phyloP scores from a whole-genome alignment of 2,113 vertebrate genomes.

The Chrysochloris asiatica region DNA sequence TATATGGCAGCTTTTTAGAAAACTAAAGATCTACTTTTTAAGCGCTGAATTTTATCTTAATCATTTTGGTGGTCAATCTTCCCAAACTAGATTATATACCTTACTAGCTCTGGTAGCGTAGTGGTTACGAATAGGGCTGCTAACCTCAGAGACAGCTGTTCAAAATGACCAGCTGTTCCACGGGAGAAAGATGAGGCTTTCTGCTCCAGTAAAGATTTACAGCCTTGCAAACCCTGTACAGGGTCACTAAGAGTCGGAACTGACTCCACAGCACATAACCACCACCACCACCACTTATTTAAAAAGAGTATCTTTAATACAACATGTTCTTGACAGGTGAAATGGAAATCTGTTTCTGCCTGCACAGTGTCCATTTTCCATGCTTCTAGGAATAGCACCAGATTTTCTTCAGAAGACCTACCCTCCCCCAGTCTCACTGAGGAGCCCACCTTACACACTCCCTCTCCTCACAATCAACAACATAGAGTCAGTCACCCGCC shows the following conservation, averaged over 20 bases:
- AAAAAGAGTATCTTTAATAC: slow-evolving; percentile 41
- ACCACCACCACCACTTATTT: slow-evolving; percentile 2
- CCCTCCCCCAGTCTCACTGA: not conserved
- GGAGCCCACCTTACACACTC: not conserved
- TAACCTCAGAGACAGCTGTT: too few relatives aligned
- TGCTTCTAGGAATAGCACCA: not conserved
- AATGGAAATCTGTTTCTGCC: slow-evolving; percentile 14
- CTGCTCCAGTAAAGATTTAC: too few relatives aligned
- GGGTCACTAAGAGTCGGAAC: too few relatives aligned
- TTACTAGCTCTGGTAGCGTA: too few relatives aligned
- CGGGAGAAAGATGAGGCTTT: too few relatives aligned
- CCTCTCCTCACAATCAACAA: not conserved
- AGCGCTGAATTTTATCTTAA: not conserved
- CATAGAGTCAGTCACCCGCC: not conserved
- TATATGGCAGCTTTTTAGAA: slow-evolving; percentile 13
- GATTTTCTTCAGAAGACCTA: slow-evolving; percentile 23
- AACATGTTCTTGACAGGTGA: slow-evolving; percentile 35
- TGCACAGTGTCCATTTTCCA: not conserved
- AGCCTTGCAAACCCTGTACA: too few relatives aligned
- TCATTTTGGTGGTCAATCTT: slow-evolving; percentile 51
- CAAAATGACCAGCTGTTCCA: too few relatives aligned
- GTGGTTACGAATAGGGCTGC: too few relatives aligned
- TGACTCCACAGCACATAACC: too few relatives aligned
- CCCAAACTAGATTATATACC: slow-evolving; percentile 38
- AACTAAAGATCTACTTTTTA: slow-evolving; percentile 43